Evolutionary conservation across 2,113 vertebrate genomes (phyloP).

Genomic region (Dicerorhinus sumatrensis): DNA sequence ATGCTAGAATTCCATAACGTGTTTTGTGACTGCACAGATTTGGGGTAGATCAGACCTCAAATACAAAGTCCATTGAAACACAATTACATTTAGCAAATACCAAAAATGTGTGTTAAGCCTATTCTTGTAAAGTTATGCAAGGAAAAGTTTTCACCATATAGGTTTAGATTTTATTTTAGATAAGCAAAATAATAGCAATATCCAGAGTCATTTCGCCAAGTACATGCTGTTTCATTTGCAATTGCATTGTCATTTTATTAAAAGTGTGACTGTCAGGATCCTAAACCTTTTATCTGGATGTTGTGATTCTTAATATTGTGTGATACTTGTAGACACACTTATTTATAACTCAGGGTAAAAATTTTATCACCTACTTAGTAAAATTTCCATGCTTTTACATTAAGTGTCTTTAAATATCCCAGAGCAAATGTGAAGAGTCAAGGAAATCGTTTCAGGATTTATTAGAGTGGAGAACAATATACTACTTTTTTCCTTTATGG

Average conservation of each 20-base stretch:
- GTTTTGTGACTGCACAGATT: not conserved
- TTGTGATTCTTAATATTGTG: rapidly evolving
- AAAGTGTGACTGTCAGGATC: not conserved
- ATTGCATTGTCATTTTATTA: not conserved
- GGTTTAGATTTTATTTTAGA: constrained; percentile 16
- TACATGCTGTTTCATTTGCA: not conserved
- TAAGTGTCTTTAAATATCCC: not conserved
- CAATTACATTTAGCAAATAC: not conserved
- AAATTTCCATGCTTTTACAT: not conserved
- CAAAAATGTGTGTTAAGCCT: not conserved
- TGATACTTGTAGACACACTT: not conserved
- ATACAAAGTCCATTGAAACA: not conserved
- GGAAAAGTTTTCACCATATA: not conserved
- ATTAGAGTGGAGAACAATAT: not conserved
- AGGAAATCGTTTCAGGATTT: not conserved
- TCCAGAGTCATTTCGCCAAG: not conserved
- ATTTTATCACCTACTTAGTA: constrained; percentile 9
- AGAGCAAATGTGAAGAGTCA: not conserved
- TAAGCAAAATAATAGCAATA: not conserved
- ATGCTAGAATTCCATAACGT: not conserved
- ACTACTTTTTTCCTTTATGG: not conserved
- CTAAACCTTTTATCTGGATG: not conserved
- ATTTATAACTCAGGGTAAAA: not conserved
- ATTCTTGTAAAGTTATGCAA: not conserved
- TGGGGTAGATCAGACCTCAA: not conserved